Evolutionary conservation across 2,888 invertebrate species (phyloP), one percentile per base, ranked within the genome.

Genomic region (Vannuccia rotundouncinata): DNA sequence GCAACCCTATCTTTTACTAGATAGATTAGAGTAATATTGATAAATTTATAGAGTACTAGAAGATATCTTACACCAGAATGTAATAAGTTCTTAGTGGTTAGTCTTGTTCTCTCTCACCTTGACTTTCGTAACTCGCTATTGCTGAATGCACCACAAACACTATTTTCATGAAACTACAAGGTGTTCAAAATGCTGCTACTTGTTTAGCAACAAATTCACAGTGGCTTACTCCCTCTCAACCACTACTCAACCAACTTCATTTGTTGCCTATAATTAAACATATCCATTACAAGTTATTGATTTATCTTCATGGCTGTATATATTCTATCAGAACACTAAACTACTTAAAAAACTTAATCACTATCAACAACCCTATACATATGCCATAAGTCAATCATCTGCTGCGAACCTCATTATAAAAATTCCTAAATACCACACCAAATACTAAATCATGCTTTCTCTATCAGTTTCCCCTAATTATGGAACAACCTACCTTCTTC

Each of bases 251-350:
- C 25, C 66, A 66, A n/a, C 66, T 66, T 66, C 66, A 66, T 66
- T 66, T 17, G 66, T 22, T 66, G 2, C 66, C 66, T 27, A 66
- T 66, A n/a, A 22, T n/a, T n/a, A 66, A 66, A 22, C 66, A 27
- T 22, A 66, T 66, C 66, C 66, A 66, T 17, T 66, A 66, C 66
- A 66, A 66, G 25, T n/a, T 66, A 66, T 45, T 45, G 45, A 45
- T 45, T 45, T 45, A 45, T 45, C 45, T 45, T 45, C 45, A 45
- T 17, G 45, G 45, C 45, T 45, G 45, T 45, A 45, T 45, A 45
- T 45, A 45, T 45, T 45, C 45, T 45, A 45, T 45, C 45, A 45
- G 45, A 45, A 45, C 45, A 10, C 45, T 17, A 45, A 45, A 10
- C 45, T 45, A 45, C 45, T 45, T 45, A 45, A 45, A 45, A 45